Evolutionary conservation across 1,140 invertebrate genomes (phyloP).

Genomic region (Drosophila funebris): DNA sequence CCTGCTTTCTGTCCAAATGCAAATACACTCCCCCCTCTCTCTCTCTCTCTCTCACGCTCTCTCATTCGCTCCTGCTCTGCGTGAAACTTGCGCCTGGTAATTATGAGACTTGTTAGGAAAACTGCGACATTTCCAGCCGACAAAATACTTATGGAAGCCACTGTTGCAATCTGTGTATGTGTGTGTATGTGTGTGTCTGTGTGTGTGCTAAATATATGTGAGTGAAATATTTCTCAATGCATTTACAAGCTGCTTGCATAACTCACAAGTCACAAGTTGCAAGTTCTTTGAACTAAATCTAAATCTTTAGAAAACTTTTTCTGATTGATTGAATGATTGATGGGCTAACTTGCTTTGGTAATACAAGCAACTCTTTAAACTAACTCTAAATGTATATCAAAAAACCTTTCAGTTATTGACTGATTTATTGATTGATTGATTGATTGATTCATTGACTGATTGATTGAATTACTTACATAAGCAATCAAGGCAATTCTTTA

Average conservation of each 20-base stretch:
- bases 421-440: too few species aligned
- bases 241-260: background rate
- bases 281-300: background rate
- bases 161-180: background rate
- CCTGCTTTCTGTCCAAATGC: background rate
- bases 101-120: constrained; percentile 29
- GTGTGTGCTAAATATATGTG: background rate
- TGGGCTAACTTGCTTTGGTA: background rate
- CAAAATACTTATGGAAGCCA: background rate
- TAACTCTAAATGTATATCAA: too few species aligned
- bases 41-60: background rate
- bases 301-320: background rate
- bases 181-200: background rate
- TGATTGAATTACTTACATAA: too few species aligned
- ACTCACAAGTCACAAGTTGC: background rate
- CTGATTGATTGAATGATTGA: background rate
- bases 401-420: too few species aligned
- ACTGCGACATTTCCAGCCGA: constrained; percentile 8
- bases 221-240: background rate
- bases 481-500: too few species aligned
- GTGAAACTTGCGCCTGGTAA: constrained; percentile 30
- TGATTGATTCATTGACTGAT: too few species aligned
- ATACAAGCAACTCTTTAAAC: too few species aligned
- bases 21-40: background rate
- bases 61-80: background rate